These are phyloP conservation scores for Artemia sp. DNA, from an alignment of 2,888 invertebrate genomes.

Conservation along the genomic window DNA sequence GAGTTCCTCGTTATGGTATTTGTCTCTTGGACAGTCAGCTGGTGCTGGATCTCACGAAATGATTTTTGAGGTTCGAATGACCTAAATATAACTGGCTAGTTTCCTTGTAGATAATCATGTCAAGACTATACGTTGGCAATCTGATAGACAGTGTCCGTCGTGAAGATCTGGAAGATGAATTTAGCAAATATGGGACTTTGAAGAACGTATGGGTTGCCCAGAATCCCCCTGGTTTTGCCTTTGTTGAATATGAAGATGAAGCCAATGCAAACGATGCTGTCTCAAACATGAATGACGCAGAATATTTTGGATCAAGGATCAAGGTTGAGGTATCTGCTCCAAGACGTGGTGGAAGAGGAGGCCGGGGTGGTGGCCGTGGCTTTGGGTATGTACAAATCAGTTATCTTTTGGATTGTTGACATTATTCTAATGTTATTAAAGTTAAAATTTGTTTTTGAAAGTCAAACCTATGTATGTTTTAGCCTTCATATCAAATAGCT, in stretches of 20 bases:
- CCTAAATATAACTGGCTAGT: too few relatives aligned
- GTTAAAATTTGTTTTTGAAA: too few relatives aligned
- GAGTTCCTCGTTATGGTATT: too few relatives aligned
- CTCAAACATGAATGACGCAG: slow-evolving; percentile 7
- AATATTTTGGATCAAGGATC: slow-evolving; percentile 7
- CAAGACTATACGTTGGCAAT: slow-evolving; percentile 13
- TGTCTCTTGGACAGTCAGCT: too few relatives aligned
- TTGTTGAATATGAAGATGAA: slow-evolving; percentile 4
- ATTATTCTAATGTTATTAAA: too few relatives aligned
- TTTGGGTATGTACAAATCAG: neutral
- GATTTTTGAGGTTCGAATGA: too few relatives aligned
- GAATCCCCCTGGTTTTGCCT: slow-evolving; percentile 12
- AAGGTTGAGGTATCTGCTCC: slow-evolving; percentile 11
- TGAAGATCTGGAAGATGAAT: slow-evolving; percentile 13
- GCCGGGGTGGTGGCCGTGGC: slow-evolving; percentile 3
- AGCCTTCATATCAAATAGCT: too few relatives aligned
- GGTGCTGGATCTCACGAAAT: too few relatives aligned
- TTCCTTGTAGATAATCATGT: neutral
- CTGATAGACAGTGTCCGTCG: neutral
- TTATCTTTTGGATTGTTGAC: too few relatives aligned
- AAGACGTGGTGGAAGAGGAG: slow-evolving; percentile 1
- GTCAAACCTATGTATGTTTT: too few relatives aligned
- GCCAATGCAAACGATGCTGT: slow-evolving; percentile 4
- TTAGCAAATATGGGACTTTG: neutral
- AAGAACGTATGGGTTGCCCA: slow-evolving; percentile 6